Conservation (phyloP, 2,888 invertebrate genomes). For the Diloba caeruleocephala region DNA sequence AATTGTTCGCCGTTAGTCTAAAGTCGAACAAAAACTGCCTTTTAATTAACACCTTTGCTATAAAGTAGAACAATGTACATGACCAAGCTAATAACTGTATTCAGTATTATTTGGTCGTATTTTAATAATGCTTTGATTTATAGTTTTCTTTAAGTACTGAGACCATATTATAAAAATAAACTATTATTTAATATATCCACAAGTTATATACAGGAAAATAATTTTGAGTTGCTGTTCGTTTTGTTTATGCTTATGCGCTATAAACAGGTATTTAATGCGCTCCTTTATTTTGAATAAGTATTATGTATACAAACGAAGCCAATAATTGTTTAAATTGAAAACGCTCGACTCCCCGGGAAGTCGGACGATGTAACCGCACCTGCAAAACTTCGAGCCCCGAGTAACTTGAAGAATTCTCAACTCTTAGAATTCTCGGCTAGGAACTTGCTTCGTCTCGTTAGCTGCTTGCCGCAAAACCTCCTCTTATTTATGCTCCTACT, state of each 20-base stretch:
- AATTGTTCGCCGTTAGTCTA: constrained; percentile 11
- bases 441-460: constrained; percentile 83
- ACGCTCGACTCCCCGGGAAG: constrained; percentile 57
- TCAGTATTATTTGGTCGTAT: constrained; percentile 12
- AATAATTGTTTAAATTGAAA: constrained; percentile 75
- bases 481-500: constrained; percentile 83
- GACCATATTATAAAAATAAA: constrained; percentile 9
- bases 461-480: constrained; percentile 82
- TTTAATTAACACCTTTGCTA: constrained; percentile 33
- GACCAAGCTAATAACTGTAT: constrained; percentile 22
- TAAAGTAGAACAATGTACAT: constrained; percentile 30
- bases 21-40: constrained; percentile 12
- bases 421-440: constrained; percentile 76
- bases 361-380: constrained; percentile 68
- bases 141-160: neutral
- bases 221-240: too few relatives aligned
- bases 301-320: constrained; percentile 45
- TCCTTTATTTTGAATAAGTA: constrained; percentile 31
- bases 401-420: constrained; percentile 70
- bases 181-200: too few relatives aligned
- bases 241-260: constrained; percentile 7
- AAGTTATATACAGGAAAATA: too few relatives aligned
- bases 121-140: constrained; percentile 18
- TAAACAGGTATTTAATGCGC: constrained; percentile 35
- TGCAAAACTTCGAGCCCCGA: constrained; percentile 70